Percentiles rank a stretch among this genome's conserved stretches.
phyloP scores from a whole-genome alignment of 1,140 invertebrate species.

The Wiebesia pumilae region DNA sequence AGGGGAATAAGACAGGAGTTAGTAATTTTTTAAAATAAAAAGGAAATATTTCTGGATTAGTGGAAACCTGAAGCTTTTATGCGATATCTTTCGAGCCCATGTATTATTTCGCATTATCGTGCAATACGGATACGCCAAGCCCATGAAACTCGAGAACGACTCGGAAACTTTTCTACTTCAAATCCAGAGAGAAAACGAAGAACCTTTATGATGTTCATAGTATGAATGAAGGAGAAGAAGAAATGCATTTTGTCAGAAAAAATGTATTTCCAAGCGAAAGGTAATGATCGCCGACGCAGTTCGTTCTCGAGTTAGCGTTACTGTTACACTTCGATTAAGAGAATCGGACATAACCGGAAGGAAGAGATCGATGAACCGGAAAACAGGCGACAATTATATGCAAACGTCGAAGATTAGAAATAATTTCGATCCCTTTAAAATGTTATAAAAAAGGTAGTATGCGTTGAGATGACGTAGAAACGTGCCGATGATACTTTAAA shows the following conservation, averaged over 20 bases:
- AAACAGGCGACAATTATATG: slow-evolving; percentile 33
- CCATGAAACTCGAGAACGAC: slow-evolving; percentile 48
- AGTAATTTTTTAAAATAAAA: slow-evolving; percentile 45
- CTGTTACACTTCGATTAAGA: slow-evolving; percentile 42
- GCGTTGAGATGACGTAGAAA: slow-evolving; percentile 6
- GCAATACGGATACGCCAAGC: slow-evolving; percentile 44
- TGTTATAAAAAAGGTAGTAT: not conserved
- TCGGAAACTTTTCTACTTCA: slow-evolving; percentile 39
- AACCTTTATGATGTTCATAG: slow-evolving; percentile 34
- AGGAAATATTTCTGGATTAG: slow-evolving; percentile 55
- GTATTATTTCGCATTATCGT: slow-evolving; percentile 43
- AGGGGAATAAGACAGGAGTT: slow-evolving; percentile 51
- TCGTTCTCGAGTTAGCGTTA: slow-evolving; percentile 48
- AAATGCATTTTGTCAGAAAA: slow-evolving; percentile 41
- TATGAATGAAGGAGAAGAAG: slow-evolving; percentile 17
- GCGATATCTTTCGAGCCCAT: slow-evolving; percentile 33
- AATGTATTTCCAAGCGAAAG: slow-evolving; percentile 11
- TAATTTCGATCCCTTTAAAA: slow-evolving; percentile 18
- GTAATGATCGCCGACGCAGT: slow-evolving; percentile 39
- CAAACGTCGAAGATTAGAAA: slow-evolving; percentile 27
- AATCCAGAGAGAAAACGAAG: slow-evolving; percentile 15
- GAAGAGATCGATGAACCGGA: slow-evolving; percentile 56
- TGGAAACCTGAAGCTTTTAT: slow-evolving; percentile 60
- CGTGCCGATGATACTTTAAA: not conserved
- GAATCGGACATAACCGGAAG: slow-evolving; percentile 57